phyloP scores from a whole-genome alignment of 2,888 invertebrate genomes.

The Zaprionus obscuricornis region DNA sequence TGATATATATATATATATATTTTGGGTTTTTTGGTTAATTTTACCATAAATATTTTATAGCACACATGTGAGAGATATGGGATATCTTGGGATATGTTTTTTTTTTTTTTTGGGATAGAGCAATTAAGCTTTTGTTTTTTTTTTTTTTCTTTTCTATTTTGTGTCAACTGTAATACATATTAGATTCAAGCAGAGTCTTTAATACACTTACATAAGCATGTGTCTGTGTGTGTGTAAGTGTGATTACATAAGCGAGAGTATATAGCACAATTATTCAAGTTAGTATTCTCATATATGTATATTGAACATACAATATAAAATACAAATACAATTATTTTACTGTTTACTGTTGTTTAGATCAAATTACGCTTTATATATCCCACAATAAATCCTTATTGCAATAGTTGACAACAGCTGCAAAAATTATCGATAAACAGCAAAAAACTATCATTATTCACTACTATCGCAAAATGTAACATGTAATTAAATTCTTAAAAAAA shows the following conservation, averaged over 20 bases:
- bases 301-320: constrained; percentile 37
- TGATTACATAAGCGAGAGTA: background rate
- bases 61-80: constrained; percentile 30
- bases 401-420: constrained; percentile 20
- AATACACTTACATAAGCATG: constrained; percentile 49
- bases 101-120: too few species aligned
- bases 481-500: too few species aligned
- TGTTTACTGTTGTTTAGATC: constrained; percentile 20
- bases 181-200: constrained; percentile 48
- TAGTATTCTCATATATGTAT: too few species aligned
- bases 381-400: constrained; percentile 10
- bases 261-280: constrained; percentile 48
- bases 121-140: too few species aligned
- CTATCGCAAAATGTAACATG: too few species aligned
- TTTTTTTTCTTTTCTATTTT: background rate
- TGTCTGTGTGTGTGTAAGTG: background rate
- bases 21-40: constrained; percentile 8
- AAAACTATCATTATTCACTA: too few species aligned
- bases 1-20: too few species aligned
- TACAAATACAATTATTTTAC: constrained; percentile 24
- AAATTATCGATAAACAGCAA: too few species aligned
- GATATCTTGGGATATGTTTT: constrained; percentile 35
- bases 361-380: constrained; percentile 22
- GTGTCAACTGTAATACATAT: constrained; percentile 20
- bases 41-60: constrained; percentile 20